These are phyloP conservation scores for Mnemiopsis leidyi DNA, from an alignment of 37 sponge, comb jelly and placozoan species.

Conservation along the genomic window DNA sequence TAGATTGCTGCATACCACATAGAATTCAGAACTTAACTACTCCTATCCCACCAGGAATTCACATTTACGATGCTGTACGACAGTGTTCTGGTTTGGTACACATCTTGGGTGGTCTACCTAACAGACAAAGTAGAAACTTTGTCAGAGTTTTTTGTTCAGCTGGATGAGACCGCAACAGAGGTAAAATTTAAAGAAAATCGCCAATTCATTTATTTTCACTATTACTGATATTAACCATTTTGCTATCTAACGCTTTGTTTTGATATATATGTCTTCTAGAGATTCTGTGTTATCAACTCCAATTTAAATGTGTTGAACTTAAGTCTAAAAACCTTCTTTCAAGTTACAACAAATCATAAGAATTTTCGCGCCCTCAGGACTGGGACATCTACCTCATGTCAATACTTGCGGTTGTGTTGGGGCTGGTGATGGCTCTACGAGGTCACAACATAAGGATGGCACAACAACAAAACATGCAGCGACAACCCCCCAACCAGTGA, in stretches of 20 bases:
- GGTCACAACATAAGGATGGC: not conserved
- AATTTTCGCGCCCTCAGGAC: too few relatives aligned
- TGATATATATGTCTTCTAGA: too few relatives aligned
- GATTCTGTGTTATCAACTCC: too few relatives aligned
- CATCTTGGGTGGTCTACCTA: not conserved
- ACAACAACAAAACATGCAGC: not conserved
- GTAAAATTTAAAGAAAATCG: too few relatives aligned
- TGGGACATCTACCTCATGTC: slow-evolving; percentile 90
- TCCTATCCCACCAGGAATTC: not conserved
- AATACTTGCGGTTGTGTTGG: slow-evolving; percentile 67
- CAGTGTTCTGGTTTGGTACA: not conserved
- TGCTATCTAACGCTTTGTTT: too few relatives aligned
- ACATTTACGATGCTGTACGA: slow-evolving; percentile 14
- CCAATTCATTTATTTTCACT: too few relatives aligned
- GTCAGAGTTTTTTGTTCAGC: not conserved
- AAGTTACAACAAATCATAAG: too few relatives aligned
- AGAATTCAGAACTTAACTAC: too few relatives aligned
- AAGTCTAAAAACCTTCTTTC: too few relatives aligned
- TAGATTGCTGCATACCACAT: too few relatives aligned
- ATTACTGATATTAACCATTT: too few relatives aligned
- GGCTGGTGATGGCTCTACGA: slow-evolving; percentile 54
- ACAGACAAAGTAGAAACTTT: not conserved
- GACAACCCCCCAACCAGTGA: not conserved
- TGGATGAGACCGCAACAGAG: not conserved
- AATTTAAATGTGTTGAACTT: too few relatives aligned